phyloP scores from a whole-genome alignment of 2,888 invertebrate genomes.

The Stictocephala bisonia region DNA sequence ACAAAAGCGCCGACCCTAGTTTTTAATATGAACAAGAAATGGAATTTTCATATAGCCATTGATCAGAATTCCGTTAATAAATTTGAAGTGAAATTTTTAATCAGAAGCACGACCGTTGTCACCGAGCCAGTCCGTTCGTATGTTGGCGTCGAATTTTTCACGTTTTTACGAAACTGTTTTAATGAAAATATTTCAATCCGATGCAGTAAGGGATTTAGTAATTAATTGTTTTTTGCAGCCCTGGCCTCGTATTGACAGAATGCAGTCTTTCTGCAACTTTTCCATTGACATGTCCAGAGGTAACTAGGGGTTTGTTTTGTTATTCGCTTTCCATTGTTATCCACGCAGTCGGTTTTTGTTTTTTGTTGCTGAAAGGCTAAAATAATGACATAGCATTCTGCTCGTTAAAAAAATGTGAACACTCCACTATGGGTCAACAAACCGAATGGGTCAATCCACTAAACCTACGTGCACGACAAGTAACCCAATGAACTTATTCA shows the following conservation, averaged over 20 bases:
- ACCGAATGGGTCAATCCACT: too few relatives aligned
- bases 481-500: too few relatives aligned
- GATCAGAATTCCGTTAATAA: conserved; percentile 45
- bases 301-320: too few relatives aligned
- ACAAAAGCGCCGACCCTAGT: conserved; percentile 41
- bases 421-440: too few relatives aligned
- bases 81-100: conserved; percentile 44
- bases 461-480: too few relatives aligned
- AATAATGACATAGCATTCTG: too few relatives aligned
- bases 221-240: conserved; percentile 35
- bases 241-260: neutral
- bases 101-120: conserved; percentile 11
- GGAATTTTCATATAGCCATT: conserved; percentile 37
- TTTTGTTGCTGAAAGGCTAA: too few relatives aligned
- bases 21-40: conserved; percentile 42
- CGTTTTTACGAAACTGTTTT: conserved; percentile 48
- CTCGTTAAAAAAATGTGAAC: too few relatives aligned
- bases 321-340: too few relatives aligned
- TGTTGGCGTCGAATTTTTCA: conserved; percentile 46
- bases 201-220: conserved; percentile 38
- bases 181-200: conserved; percentile 47
- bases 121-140: conserved; percentile 18
- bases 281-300: conserved; percentile 6
- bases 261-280: conserved; percentile 37
- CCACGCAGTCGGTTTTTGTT: too few relatives aligned